Percentiles rank a stretch among this genome's conserved stretches.
These are phyloP conservation scores for Spilarctia lutea DNA, from an alignment of 2,888 invertebrate species.

Conservation along the genomic window DNA sequence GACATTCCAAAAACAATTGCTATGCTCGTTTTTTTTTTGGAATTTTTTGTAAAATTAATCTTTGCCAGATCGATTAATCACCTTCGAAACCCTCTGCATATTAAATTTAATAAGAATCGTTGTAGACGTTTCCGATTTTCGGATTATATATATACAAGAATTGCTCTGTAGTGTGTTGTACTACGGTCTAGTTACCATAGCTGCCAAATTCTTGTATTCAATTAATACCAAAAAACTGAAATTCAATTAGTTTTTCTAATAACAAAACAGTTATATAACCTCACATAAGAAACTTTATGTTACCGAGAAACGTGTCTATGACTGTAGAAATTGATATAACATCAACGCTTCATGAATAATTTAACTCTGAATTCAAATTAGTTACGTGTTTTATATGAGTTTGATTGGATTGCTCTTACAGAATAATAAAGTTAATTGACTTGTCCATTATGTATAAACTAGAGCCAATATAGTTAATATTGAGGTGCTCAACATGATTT, in stretches of 20 bases:
- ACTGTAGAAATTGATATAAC: slow-evolving; percentile 42
- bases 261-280: slow-evolving; percentile 35
- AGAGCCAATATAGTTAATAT: slow-evolving; percentile 23
- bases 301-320: slow-evolving; percentile 27
- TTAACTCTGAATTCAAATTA: slow-evolving; percentile 40
- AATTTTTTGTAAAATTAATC: too few relatives aligned
- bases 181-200: neutral
- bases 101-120: too few relatives aligned
- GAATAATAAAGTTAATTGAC: slow-evolving; percentile 33
- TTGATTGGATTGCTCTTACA: slow-evolving; percentile 34
- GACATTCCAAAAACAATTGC: too few relatives aligned
- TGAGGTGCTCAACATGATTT: slow-evolving; percentile 16
- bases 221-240: neutral
- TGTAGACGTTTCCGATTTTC: too few relatives aligned
- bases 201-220: neutral
- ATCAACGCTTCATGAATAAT: slow-evolving; percentile 46
- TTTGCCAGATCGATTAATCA: too few relatives aligned
- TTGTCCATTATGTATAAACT: slow-evolving; percentile 26
- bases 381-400: slow-evolving; percentile 41
- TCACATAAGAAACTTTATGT: slow-evolving; percentile 40
- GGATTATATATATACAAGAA: too few relatives aligned
- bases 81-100: too few relatives aligned
- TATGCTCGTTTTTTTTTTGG: too few relatives aligned
- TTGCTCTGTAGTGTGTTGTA: too few relatives aligned
- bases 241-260: slow-evolving; percentile 13